Conservation (phyloP, 2,113 vertebrate species). For the Lanius collurio region DNA sequence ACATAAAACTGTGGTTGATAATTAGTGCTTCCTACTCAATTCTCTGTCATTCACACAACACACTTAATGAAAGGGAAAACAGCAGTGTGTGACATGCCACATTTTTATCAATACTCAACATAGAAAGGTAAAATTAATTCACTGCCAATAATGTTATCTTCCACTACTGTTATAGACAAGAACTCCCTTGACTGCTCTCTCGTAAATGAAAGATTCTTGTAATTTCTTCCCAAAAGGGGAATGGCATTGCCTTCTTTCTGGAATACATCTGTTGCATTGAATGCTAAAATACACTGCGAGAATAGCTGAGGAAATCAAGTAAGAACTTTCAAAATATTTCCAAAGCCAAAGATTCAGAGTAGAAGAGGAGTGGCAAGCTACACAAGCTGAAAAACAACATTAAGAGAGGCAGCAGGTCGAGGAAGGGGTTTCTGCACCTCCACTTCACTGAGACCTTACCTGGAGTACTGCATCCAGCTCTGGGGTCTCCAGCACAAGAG, state of each 20-base stretch:
- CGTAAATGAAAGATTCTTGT: background rate
- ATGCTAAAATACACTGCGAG: background rate
- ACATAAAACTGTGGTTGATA: background rate
- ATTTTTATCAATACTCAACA: background rate
- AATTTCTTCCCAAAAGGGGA: background rate
- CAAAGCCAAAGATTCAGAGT: background rate
- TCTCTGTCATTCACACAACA: background rate
- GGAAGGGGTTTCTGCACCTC: background rate
- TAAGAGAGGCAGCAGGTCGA: rapidly evolving
- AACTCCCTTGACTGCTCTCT: background rate
- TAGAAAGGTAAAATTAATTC: background rate
- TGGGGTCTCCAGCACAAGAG: background rate
- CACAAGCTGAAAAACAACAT: background rate
- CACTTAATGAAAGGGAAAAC: background rate
- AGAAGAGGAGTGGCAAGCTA: background rate
- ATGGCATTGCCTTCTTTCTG: background rate
- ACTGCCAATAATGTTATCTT: background rate
- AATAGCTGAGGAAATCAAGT: background rate
- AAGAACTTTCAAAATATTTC: background rate
- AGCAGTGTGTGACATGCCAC: background rate
- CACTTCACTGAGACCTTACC: background rate
- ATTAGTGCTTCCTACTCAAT: background rate
- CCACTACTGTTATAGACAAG: background rate
- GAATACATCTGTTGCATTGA: background rate
- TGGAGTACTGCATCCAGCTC: background rate